phyloP scores from a whole-genome alignment of 1,140 invertebrate species.

The Chelonus insularis region DNA sequence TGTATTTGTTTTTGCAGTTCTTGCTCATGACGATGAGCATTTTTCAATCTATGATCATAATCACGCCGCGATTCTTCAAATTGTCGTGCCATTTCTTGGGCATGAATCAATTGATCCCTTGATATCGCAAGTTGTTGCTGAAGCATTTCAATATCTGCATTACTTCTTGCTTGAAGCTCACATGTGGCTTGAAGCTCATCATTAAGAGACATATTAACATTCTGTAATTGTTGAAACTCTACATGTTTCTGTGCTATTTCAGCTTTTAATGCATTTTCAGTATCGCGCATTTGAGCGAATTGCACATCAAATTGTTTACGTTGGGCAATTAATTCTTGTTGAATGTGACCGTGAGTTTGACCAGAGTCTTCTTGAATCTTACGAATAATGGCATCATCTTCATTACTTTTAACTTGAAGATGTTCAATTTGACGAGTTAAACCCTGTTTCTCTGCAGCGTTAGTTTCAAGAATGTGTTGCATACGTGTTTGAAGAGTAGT shows the following conservation, averaged over 20 bases:
- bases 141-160: constrained; percentile 54
- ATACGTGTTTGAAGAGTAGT: constrained; percentile 64
- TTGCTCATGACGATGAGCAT: constrained; percentile 51
- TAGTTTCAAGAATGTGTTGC: constrained; percentile 65
- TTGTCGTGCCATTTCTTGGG: constrained; percentile 62
- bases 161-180: constrained; percentile 54
- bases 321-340: constrained; percentile 58
- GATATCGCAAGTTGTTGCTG: constrained; percentile 55
- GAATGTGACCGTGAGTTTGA: constrained; percentile 57
- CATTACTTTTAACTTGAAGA: constrained; percentile 65
- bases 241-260: constrained; percentile 60
- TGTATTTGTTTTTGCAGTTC: constrained; percentile 52
- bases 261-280: constrained; percentile 57
- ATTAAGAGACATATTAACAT: constrained; percentile 51
- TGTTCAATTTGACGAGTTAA: constrained; percentile 58
- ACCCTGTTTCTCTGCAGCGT: constrained; percentile 60
- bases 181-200: constrained; percentile 60
- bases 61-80: constrained; percentile 66
- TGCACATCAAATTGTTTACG: constrained; percentile 62
- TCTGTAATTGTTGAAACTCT: constrained; percentile 60
- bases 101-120: constrained; percentile 54
- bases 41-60: constrained; percentile 61
- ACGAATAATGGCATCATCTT: constrained; percentile 62
- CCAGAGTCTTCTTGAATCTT: constrained; percentile 63
- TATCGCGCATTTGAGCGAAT: constrained; percentile 56